Evolutionary conservation across 2,888 invertebrate species (phyloP), one percentile per base, ranked within the genome.

Genomic region (Cheilosia vernalis): DNA sequence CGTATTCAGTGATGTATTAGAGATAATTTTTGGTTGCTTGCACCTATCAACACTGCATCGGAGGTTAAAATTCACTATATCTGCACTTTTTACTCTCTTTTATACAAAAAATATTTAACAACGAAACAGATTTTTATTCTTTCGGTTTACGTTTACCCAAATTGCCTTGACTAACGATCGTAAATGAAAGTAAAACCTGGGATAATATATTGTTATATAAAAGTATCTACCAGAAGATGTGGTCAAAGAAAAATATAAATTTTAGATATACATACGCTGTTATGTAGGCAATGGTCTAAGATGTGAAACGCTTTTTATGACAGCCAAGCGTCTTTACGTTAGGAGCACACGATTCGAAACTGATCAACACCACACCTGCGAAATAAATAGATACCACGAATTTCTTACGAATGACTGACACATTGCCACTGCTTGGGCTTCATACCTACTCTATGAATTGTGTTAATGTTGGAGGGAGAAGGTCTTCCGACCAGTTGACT

Each of bases 381-480:
- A 37, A 53, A 37, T 58, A 19, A 56, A 53, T 73, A 69, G 56
- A 64, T 33, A 74, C 73, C 67, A 19, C 49, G 30, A 55, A 27
- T 7, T 19, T 53, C 47, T 37, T 69, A 44, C 37, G 21, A 58
- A 21, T 49, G 61, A 47, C 17, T 17, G 7, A 7, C 30, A 30
- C 30, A 30, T 7, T 30, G 30, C 9, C 6, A 21, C 15, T 24
- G 4, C 21, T 53, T 51, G 56, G n/a, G 49, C 19, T 64, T 78
- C 19, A 19, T 17, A 37, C 19, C n/a, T 17, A 37, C 13, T 13
- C 13, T 13, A 24, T 33, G 27, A 69, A 61, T 47, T 63, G 47
- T 61, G 56, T 63, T 51, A 17, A 42, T 51, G 24, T 66, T 83
- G 78, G 83, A 21, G 78, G 67, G 83, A 78, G 73, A 73, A 63